These are phyloP conservation scores for Rutpela maculata DNA, from an alignment of 2,888 invertebrate genomes.

Conservation along the genomic window DNA sequence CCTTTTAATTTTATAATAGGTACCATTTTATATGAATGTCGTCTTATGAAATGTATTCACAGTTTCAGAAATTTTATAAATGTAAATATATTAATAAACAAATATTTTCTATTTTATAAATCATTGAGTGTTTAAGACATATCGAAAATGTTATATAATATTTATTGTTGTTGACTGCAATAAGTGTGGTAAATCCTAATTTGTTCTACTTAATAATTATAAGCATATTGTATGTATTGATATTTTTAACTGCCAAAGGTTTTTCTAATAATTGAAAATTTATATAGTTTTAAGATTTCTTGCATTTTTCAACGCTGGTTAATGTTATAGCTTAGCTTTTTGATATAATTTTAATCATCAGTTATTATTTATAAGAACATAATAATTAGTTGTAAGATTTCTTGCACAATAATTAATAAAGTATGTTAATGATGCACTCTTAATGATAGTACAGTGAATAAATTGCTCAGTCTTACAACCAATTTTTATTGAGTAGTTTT, in stretches of 20 bases:
- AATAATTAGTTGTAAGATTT: conserved; percentile 40
- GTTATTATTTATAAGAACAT: background rate
- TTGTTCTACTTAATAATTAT: background rate
- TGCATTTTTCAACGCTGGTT: conserved; percentile 14
- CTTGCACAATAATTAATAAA: conserved; percentile 32
- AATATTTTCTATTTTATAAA: conserved; percentile 53
- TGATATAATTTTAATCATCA: background rate
- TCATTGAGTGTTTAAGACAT: conserved; percentile 57
- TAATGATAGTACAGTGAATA: conserved; percentile 12
- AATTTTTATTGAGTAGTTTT: conserved; percentile 15
- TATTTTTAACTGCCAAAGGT: conserved; percentile 35
- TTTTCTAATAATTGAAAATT: background rate
- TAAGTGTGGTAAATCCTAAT: conserved; percentile 21
- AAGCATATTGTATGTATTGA: conserved; percentile 14
- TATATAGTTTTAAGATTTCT: conserved; percentile 23
- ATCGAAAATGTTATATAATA: conserved; percentile 53
- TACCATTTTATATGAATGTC: conserved; percentile 20
- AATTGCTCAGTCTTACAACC: conserved; percentile 32
- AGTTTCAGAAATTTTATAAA: conserved; percentile 41
- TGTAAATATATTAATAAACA: conserved; percentile 47
- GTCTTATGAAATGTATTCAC: conserved; percentile 48
- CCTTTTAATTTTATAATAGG: background rate
- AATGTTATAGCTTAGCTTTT: conserved; percentile 23
- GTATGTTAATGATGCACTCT: conserved; percentile 27
- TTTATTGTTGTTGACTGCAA: conserved; percentile 46